These are phyloP conservation scores for Lepidostoma basale DNA, from an alignment of 1,140 invertebrate genomes.

Conservation along the genomic window DNA sequence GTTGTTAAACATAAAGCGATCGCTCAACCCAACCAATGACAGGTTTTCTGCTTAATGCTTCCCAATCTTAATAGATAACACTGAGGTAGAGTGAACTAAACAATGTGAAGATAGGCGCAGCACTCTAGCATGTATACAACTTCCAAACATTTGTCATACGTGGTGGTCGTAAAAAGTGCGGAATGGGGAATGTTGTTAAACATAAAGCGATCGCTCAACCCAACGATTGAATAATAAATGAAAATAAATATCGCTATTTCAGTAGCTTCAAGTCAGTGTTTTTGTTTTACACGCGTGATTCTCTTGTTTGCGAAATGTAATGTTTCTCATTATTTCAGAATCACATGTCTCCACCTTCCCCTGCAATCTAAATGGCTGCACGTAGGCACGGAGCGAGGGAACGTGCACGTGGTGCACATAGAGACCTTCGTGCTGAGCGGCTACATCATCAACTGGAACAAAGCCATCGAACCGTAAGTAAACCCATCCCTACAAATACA, in stretches of 20 bases:
- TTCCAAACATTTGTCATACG: too few species aligned
- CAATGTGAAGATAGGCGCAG: too few species aligned
- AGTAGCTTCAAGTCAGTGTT: neutral
- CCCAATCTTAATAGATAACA: too few species aligned
- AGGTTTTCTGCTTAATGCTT: too few species aligned
- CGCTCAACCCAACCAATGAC: too few species aligned
- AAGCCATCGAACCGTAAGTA: slow-evolving; percentile 99
- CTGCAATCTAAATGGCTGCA: slow-evolving; percentile 99
- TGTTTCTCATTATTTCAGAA: slow-evolving; percentile 64
- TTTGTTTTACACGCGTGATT: neutral
- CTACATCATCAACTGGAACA: slow-evolving; percentile 99
- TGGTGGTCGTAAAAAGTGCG: too few species aligned
- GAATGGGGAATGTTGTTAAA: too few species aligned
- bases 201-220: neutral
- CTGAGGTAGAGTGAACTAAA: too few species aligned
- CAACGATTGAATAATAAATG: neutral
- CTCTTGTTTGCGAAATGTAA: too few species aligned
- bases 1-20: too few species aligned
- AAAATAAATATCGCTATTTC: neutral
- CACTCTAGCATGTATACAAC: too few species aligned
- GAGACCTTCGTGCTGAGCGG: slow-evolving; percentile 95
- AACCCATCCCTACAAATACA: neutral
- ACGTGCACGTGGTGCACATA: slow-evolving; percentile 96
- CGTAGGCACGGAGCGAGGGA: slow-evolving; percentile 96
- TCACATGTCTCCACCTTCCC: slow-evolving; percentile 91